Percentiles rank a stretch among this genome's conserved stretches.
Conservation (phyloP, 2,888 invertebrate species). For the Myathropa florea region DNA sequence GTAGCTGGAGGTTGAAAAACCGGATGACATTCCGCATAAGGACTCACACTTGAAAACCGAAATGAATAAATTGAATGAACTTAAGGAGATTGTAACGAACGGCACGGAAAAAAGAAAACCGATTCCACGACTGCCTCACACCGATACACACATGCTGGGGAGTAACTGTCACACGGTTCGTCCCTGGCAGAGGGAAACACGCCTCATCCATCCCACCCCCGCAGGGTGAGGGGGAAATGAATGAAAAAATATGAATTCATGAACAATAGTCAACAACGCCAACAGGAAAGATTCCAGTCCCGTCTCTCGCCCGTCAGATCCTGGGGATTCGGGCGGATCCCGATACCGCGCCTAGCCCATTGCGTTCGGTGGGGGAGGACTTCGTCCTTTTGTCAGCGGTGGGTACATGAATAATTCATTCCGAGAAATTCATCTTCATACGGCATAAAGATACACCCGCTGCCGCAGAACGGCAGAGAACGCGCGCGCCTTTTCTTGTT, state of each 20-base stretch:
- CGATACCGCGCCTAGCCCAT: background rate
- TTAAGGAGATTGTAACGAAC: slow-evolving; percentile 45
- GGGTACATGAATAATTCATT: slow-evolving; percentile 67
- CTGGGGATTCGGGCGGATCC: slow-evolving; percentile 5
- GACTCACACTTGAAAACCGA: slow-evolving; percentile 28
- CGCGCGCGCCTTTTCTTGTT: slow-evolving; percentile 62
- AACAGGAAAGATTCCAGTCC: background rate
- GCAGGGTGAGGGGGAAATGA: background rate
- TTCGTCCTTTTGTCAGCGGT: slow-evolving; percentile 24
- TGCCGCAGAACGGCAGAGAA: background rate
- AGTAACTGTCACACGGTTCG: slow-evolving; percentile 26
- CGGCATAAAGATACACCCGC: slow-evolving; percentile 25
- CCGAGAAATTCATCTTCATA: slow-evolving; percentile 66
- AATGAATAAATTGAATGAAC: slow-evolving; percentile 63
- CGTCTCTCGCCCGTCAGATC: background rate
- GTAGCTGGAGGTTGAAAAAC: slow-evolving; percentile 12
- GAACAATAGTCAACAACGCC: slow-evolving; percentile 36
- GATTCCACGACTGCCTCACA: background rate
- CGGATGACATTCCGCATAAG: slow-evolving; percentile 41
- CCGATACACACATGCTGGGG: background rate
- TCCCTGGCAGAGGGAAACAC: background rate
- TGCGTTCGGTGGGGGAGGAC: background rate
- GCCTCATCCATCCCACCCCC: background rate
- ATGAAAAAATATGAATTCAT: slow-evolving; percentile 47
- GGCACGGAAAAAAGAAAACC: background rate